phyloP scores from a whole-genome alignment of 2,113 vertebrate species.

The Sylvietta virens region DNA sequence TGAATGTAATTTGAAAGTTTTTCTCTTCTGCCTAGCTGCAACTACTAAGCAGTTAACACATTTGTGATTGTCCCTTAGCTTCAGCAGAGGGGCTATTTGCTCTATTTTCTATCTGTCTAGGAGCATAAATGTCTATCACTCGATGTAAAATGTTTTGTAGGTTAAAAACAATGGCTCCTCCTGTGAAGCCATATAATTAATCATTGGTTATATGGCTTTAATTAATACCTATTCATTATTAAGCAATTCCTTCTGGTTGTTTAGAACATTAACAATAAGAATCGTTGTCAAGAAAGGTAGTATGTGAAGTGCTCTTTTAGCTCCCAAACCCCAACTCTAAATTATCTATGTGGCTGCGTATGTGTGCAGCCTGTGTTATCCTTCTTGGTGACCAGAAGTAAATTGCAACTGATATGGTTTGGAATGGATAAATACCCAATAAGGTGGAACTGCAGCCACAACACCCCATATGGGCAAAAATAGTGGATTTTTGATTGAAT shows the following conservation, averaged over 20 bases:
- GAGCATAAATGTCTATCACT: neutral
- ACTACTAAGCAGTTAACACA: neutral
- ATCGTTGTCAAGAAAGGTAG: neutral
- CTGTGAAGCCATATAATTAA: neutral
- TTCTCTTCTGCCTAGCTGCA: neutral
- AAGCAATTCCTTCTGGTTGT: neutral
- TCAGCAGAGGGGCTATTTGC: neutral
- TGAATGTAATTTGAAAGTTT: neutral
- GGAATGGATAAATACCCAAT: neutral
- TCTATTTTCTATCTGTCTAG: neutral
- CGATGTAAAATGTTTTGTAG: neutral
- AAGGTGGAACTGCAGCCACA: neutral
- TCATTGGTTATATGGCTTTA: neutral
- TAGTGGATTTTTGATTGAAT: neutral
- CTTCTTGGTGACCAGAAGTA: neutral
- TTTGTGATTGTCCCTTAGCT: neutral
- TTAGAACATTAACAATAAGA: neutral
- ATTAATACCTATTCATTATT: neutral
- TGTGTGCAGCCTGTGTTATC: neutral
- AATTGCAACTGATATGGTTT: neutral
- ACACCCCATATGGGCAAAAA: neutral
- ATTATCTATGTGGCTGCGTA: neutral
- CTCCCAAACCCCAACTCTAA: neutral
- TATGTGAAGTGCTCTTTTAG: neutral
- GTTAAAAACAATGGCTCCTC: neutral